These are phyloP conservation scores for Acrocyrtus sp. DNA, from an alignment of 2,888 invertebrate genomes.

Conservation along the genomic window DNA sequence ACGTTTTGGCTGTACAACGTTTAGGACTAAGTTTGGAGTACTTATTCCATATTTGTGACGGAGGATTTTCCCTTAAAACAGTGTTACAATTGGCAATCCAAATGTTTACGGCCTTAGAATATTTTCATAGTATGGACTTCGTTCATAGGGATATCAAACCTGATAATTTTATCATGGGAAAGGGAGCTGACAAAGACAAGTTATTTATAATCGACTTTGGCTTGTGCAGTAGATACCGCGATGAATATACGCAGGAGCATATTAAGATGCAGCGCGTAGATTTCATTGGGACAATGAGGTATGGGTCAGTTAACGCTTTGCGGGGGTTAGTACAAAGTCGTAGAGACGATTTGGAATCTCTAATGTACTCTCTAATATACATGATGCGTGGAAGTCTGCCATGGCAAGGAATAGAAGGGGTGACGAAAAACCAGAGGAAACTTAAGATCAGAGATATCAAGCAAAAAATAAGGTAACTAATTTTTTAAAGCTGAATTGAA, in stretches of 20 bases:
- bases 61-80: slow-evolving; percentile 26
- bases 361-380: slow-evolving; percentile 46
- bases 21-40: slow-evolving; percentile 30
- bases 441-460: slow-evolving; percentile 37
- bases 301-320: slow-evolving; percentile 26
- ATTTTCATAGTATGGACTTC: slow-evolving; percentile 24
- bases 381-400: slow-evolving; percentile 40
- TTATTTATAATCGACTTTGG: slow-evolving; percentile 29
- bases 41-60: slow-evolving; percentile 23
- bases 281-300: slow-evolving; percentile 32
- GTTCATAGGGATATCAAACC: slow-evolving; percentile 41
- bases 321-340: slow-evolving; percentile 38
- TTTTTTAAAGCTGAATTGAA: no score
- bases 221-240: slow-evolving; percentile 16
- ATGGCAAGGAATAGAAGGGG: slow-evolving; percentile 40
- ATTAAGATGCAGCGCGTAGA: slow-evolving; percentile 23
- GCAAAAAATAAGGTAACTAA: no score
- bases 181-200: background rate
- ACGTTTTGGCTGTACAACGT: slow-evolving; percentile 24
- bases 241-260: slow-evolving; percentile 17
- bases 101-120: slow-evolving; percentile 34
- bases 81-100: slow-evolving; percentile 32
- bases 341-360: slow-evolving; percentile 49
- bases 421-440: slow-evolving; percentile 22
- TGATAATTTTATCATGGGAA: slow-evolving; percentile 32